Conservation (phyloP, 2,113 vertebrate genomes). For the Nibea coibor region DNA sequence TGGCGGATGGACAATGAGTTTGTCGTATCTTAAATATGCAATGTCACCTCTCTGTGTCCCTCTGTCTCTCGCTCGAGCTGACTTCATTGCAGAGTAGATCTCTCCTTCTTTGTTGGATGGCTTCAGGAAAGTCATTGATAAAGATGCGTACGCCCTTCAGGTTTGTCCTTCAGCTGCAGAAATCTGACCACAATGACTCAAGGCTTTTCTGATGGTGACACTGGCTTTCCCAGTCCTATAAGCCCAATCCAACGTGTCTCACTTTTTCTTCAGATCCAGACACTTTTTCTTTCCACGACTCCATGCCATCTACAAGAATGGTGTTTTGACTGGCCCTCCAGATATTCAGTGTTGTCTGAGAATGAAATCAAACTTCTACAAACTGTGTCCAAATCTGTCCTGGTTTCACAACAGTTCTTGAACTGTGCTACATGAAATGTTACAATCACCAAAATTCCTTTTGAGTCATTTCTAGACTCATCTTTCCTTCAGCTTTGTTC, state of each 20-base stretch:
- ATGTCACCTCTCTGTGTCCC: neutral
- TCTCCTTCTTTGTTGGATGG: neutral
- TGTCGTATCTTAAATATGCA: no score
- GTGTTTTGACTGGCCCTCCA: neutral
- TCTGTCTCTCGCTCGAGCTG: neutral
- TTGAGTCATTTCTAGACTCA: no score
- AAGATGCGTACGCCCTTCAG: neutral
- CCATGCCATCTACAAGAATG: no score
- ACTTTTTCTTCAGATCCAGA: no score
- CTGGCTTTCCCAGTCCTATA: no score
- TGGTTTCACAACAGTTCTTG: neutral
- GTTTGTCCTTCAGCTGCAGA: neutral
- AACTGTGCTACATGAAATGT: no score
- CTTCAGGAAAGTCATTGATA: slow-evolving; percentile 6
- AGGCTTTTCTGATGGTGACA: neutral
- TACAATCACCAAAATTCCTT: no score
- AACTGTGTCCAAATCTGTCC: neutral
- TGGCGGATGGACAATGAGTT: neutral
- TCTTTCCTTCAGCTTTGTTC: neutral
- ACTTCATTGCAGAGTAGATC: neutral
- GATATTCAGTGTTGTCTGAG: no score
- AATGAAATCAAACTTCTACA: no score
- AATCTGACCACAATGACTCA: neutral
- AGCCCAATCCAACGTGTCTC: no score
- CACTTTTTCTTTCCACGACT: no score